Evolutionary conservation across 2,797 vertebrate species (phyloP).

Genomic region (Pseudochaenichthys georgianus): DNA sequence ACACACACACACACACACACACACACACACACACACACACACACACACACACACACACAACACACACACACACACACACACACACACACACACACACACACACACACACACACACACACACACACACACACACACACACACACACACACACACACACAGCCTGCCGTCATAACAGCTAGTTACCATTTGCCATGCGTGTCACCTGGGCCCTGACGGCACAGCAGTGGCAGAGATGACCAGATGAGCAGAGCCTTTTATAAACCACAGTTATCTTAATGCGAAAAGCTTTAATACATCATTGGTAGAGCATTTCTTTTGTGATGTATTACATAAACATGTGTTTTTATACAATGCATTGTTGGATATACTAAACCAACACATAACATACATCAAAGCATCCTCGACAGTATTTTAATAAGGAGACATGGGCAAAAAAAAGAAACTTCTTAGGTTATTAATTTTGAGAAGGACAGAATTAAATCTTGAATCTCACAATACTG

Average conservation of each 20-base stretch:
- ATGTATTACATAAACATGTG: not conserved
- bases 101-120: constrained; percentile 36
- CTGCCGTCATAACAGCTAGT: too few species aligned
- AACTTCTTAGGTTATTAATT: not conserved
- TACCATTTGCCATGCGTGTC: too few species aligned
- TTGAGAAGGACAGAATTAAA: not conserved
- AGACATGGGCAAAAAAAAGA: too few species aligned
- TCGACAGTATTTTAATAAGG: too few species aligned
- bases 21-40: constrained; percentile 22
- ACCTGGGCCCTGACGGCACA: too few species aligned
- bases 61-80: too few species aligned
- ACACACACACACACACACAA: constrained; percentile 43
- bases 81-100: constrained; percentile 39
- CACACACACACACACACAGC: not conserved
- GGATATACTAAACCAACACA: not conserved
- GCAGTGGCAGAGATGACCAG: constrained; percentile 71
- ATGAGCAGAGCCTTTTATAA: constrained; percentile 48
- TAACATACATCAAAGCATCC: too few species aligned
- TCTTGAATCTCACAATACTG: not conserved
- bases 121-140: constrained; percentile 51
- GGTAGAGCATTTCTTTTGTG: not conserved
- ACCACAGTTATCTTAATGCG: not conserved
- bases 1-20: not conserved
- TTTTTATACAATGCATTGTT: not conserved
- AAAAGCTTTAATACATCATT: not conserved